Evolutionary conservation across 1,140 invertebrate species (phyloP), one percentile per base, ranked within the genome.

Genomic region (Drosophila oshimai): DNA sequence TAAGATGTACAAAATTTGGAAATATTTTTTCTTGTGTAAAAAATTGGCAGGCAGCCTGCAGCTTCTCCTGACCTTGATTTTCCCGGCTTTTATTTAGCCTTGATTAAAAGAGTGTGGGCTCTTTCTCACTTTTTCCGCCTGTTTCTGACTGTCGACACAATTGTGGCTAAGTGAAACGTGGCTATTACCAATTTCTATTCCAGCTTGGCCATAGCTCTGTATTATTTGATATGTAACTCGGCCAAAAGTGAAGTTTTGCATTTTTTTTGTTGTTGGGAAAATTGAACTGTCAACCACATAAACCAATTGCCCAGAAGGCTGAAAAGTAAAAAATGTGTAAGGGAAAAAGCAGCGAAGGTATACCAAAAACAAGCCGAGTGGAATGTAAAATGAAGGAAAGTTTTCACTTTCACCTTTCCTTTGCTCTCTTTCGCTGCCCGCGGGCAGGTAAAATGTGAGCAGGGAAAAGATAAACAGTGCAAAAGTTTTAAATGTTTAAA

Each of bases 251-350:
- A 57, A 26, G 20, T 44, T 53, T 24, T 26, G 6, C 17, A 6
- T 47, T 42, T 5, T n/a, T 13, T 34, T 29, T 55, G 50, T 31
- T 34, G 12, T 24, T 42, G 37, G 31, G 29, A 60, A 80, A 81
- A 81, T 75, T 80, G 54, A 81, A 81, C 77, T 81, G 77, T 80
- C 77, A 81, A 75, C 58, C 47, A 54, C 76, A 80, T 42, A 60
- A 80, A 55, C 39, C 57, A 58, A 60, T 80, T 79, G 76, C 76
- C 75, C 76, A 60, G 53, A 54, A 70, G 67, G 67, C 67, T 57
- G 44, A 44, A 44, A 42, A 60, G 37, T 65, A 36, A 13, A 51
- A 67, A 60, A 22, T 55, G 29, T 15, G 6, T 6, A 28, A 13
- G 17, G 13, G 12, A 36, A 36, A 53, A 42, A 15, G 13, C 28